phyloP scores from a whole-genome alignment of 2,113 vertebrate genomes.

The Erinaceus europaeus region DNA sequence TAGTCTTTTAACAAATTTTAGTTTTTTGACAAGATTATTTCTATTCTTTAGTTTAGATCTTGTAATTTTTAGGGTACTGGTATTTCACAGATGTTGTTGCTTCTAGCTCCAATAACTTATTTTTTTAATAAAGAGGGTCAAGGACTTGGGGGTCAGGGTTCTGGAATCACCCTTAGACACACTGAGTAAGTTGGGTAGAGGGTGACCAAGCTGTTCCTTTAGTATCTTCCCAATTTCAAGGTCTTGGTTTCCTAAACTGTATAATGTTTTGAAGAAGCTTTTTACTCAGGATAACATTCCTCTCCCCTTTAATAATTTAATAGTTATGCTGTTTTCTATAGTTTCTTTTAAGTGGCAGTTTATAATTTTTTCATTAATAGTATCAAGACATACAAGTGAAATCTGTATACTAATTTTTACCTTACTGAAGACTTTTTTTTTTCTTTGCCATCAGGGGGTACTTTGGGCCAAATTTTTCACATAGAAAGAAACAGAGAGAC shows the following conservation, averaged over 20 bases:
- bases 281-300: no score
- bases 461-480: no score
- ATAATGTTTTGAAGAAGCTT: no score
- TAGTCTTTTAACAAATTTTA: neutral
- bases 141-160: neutral
- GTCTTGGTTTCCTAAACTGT: no score
- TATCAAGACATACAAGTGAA: slow-evolving; percentile 2
- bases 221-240: no score
- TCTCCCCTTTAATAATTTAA: no score
- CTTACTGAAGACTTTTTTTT: no score
- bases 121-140: no score
- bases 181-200: slow-evolving; percentile 31
- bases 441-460: no score
- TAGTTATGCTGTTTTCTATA: no score
- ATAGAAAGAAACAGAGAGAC: no score
- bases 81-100: neutral
- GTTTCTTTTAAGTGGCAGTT: neutral
- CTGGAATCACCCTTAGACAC: neutral
- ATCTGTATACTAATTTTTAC: neutral
- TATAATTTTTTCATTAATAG: neutral
- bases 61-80: neutral
- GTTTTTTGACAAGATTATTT: neutral
- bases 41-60: neutral
- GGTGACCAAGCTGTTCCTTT: no score
- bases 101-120: neutral